These are phyloP conservation scores for Druon quercuslanigerum DNA, from an alignment of 1,140 invertebrate species.

Conservation along the genomic window DNA sequence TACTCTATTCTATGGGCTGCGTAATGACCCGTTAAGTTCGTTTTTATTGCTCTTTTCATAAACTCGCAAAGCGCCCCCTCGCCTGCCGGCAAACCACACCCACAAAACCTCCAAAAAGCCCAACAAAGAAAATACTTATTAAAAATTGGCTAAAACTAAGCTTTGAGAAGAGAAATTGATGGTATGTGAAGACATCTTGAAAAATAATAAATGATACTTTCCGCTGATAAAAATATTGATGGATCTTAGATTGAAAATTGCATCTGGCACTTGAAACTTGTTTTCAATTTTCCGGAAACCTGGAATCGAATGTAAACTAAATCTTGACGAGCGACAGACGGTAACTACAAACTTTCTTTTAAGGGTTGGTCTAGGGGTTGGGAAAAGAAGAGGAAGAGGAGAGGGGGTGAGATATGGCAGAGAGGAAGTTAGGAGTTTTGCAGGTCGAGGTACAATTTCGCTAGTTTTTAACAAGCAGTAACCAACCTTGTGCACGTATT, in stretches of 20 bases:
- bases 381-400: neutral
- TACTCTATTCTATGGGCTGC: constrained; percentile 66
- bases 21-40: constrained; percentile 62
- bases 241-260: neutral
- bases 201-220: no score
- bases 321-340: neutral
- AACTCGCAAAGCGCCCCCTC: constrained; percentile 32
- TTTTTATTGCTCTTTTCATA: constrained; percentile 56
- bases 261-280: neutral
- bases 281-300: neutral
- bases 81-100: neutral
- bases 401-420: neutral
- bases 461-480: constrained; percentile 23
- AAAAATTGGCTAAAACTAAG: no score
- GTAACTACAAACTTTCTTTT: neutral
- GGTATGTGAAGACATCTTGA: no score
- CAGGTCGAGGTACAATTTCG: constrained; percentile 11
- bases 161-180: no score
- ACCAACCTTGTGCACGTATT: constrained; percentile 1
- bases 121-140: no score
- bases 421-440: neutral
- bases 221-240: neutral
- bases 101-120: no score
- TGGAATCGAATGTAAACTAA: neutral
- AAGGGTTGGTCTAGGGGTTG: neutral